These are phyloP conservation scores for Numenius phaeopus DNA, from an alignment of 2,797 vertebrate genomes.

Conservation along the genomic window DNA sequence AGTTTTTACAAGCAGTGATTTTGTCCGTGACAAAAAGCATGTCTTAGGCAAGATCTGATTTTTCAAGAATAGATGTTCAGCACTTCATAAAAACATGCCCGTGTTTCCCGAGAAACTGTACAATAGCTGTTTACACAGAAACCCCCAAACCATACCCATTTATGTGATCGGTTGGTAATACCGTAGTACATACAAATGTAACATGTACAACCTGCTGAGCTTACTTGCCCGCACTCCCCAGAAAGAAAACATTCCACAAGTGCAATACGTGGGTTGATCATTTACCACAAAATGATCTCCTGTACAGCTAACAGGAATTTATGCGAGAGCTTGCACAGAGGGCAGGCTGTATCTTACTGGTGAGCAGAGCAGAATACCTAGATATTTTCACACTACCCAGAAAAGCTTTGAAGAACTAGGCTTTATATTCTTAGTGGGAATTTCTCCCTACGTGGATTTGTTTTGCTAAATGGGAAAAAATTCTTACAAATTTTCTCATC, in stretches of 20 bases:
- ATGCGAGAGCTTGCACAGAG: neutral
- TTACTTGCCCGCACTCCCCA: neutral
- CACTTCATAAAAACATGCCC: neutral
- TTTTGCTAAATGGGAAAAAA: neutral
- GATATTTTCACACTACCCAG: neutral
- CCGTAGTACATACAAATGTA: neutral
- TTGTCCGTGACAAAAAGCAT: neutral
- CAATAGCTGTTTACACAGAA: neutral
- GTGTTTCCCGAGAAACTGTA: neutral
- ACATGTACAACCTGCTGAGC: neutral
- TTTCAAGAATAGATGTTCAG: neutral
- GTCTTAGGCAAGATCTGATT: neutral
- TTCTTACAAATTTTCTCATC: neutral
- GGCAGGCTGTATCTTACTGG: neutral
- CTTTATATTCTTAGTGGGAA: neutral
- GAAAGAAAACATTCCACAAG: neutral
- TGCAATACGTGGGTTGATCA: neutral
- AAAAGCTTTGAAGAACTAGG: neutral
- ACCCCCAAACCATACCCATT: neutral
- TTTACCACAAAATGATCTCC: neutral
- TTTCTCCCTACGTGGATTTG: neutral
- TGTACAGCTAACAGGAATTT: neutral
- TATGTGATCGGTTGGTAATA: neutral
- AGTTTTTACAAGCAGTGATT: neutral
- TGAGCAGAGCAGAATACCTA: neutral